Evolutionary conservation across 1,140 invertebrate genomes (phyloP), one percentile per base, ranked within the genome.

Genomic region (Homarus americanus): DNA sequence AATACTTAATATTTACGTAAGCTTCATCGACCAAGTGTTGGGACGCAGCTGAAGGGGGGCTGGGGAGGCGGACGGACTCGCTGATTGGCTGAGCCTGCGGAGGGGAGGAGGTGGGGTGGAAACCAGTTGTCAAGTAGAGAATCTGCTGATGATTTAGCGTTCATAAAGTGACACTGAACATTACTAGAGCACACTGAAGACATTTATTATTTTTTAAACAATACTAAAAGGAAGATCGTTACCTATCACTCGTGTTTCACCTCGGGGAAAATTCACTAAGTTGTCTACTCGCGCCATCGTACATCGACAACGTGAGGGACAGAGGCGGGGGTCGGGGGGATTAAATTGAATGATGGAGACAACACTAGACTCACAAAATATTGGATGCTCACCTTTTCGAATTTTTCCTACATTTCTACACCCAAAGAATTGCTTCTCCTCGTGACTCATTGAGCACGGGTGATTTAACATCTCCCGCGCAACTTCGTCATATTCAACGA

Each of bases 261-360:
- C n/a, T n/a, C n/a, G n/a, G n/a, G n/a, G n/a, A n/a, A n/a, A n/a
- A n/a, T n/a, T n/a, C n/a, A n/a, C 15, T 15, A 49, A 63, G 80
- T 78, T 91, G 41, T 83, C 82, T 38, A 17, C 38, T 28, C 38
- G 28, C 40, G 38, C 24, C 79, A 82, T 63, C 79, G 79, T 82
- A 80, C 78, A 32, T 41, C 49, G 66, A 34, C 58, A 49, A 24
- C 63, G 36, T 41, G 34, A 41, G 38, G 49, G 44, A 40, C 7
- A n/a, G 41, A 40, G 58, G 82, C 34, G 82, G 75, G 82, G 44
- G 82, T 28, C 40, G 83, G 89, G 89, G 89, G 89, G 82, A 91
- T 79, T 91, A 91, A 91, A 91, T 91, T 91, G 89, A 91, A 91
- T 91, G 89, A 91, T 91, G 89, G 89, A 91, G 89, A 91, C 89